A percentile compares a stretch with the other conserved stretches of the same genome.
Conservation (phyloP, 2,113 vertebrate species). For the Microtus montanus region DNA sequence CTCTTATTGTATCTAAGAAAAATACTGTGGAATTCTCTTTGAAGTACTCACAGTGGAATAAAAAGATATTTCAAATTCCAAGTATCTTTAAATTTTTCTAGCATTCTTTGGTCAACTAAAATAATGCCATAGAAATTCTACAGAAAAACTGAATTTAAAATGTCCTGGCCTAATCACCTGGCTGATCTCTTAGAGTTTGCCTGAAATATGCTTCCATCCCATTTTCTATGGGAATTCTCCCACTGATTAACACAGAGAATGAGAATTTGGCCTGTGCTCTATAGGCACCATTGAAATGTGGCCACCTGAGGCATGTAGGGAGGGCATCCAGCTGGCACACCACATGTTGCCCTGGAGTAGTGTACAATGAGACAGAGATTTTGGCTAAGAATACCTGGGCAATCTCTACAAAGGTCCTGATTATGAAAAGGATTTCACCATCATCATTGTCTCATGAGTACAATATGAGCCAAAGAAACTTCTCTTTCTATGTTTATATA, state of each 20-base stretch:
- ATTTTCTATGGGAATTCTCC: conserved; percentile 82
- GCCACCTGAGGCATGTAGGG: conserved; percentile 82
- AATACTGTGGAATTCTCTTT: conserved; percentile 19
- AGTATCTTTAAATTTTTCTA: conserved; percentile 65
- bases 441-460: conserved; percentile 66
- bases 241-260: conserved; percentile 80
- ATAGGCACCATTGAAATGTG: conserved; percentile 82
- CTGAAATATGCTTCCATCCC: conserved; percentile 77
- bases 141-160: conserved; percentile 67
- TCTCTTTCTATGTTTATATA: conserved; percentile 70
- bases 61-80: conserved; percentile 63
- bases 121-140: conserved; percentile 70
- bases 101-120: conserved; percentile 62
- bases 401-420: conserved; percentile 75
- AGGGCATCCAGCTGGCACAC: conserved; percentile 82
- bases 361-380: conserved; percentile 77
- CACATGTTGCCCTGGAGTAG: conserved; percentile 80
- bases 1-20: conserved; percentile 18
- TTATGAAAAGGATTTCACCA: conserved; percentile 77
- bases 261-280: conserved; percentile 81
- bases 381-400: conserved; percentile 81
- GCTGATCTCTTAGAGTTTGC: conserved; percentile 77
- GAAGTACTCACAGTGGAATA: conserved; percentile 41
- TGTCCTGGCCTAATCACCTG: conserved; percentile 75
- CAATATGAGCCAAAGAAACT: conserved; percentile 74